These are phyloP conservation scores for Scolanthus callimorphus DNA, from an alignment of 92 coral and sea anemone genomes.

Conservation along the genomic window DNA sequence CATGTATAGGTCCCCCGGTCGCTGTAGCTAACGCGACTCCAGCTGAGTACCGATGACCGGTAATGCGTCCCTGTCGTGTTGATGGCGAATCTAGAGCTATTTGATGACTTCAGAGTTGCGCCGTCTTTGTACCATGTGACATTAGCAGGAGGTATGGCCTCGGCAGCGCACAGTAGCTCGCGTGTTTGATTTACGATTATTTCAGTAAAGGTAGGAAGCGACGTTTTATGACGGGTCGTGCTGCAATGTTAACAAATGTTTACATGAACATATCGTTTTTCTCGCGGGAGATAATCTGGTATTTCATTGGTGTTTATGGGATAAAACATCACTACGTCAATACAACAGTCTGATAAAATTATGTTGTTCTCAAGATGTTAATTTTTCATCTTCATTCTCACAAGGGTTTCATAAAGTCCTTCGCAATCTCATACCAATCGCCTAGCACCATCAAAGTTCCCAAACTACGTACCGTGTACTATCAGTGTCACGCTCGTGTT, in stretches of 20 bases:
- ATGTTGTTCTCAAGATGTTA: no score
- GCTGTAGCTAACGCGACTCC: constrained; percentile 12
- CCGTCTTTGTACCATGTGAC: constrained; percentile 40
- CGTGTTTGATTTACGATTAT: constrained; percentile 7
- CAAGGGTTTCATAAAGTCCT: no score
- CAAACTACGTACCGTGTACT: constrained; percentile 50
- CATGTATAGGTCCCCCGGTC: constrained; percentile 60
- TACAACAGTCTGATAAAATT: no score
- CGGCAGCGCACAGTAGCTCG: constrained; percentile 38
- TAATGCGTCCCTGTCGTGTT: constrained; percentile 3
- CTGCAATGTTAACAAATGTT: no score
- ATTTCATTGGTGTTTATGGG: no score
- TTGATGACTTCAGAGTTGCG: not conserved
- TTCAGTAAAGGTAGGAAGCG: constrained; percentile 3
- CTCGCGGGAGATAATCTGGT: no score
- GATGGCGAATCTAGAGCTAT: not conserved
- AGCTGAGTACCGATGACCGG: constrained; percentile 9
- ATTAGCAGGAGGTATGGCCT: constrained; percentile 50
- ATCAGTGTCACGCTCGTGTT: constrained; percentile 12
- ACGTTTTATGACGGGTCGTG: no score
- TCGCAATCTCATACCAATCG: no score
- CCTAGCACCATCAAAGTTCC: no score
- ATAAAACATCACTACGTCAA: no score
- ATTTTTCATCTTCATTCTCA: no score
- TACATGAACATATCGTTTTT: no score